Evolutionary conservation across 2,888 invertebrate genomes (phyloP), one percentile per base, ranked within the genome.

Genomic region (Barypeithes pellucidus): DNA sequence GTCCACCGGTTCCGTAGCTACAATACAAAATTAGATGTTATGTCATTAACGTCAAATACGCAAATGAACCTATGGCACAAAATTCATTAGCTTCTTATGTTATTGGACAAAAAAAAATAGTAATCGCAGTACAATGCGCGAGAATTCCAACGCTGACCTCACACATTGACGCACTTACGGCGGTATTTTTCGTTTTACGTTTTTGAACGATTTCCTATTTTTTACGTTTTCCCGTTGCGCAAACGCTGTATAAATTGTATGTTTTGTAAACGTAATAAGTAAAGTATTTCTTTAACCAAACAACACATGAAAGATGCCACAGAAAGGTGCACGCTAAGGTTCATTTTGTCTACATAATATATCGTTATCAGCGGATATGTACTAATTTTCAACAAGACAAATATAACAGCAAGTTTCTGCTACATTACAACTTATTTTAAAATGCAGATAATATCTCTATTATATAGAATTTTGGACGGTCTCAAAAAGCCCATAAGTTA

Each of bases 1-100:
- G 74, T 20, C 77, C 79, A 61, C 75, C 77, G 75, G 80, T 76
- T 72, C 77, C 78, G 75, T 77, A 78, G 74, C 79, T 79, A 77
- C 74, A 78, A 78, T 76, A 73, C 33, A 73, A 75, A 67, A 74
- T 47, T 66, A 50, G 61, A 43, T 45, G 62, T n/a, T 20, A 47
- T 72, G 54, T 67, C 52, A 72, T 67, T 72, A 54, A 67, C 14
- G 36, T 14, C 18, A 11, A 33, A 33, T 14, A 65, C 65, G 65
- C 65, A 65, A 52, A 65, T 65, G 20, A 65, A 65, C 65, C 60
- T 18, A 39, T 52, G 41, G 47, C 61, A 52, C 62, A 50, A 69
- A 24, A 69, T 62, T 16, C 62, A 36, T 67, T 36, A 47, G 47
- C 47, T 47, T 60, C 41, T 45, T 18, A 59, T 52, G 65, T 57